These are phyloP conservation scores for Acleris cristana DNA, from an alignment of 2,888 invertebrate genomes.

Conservation along the genomic window DNA sequence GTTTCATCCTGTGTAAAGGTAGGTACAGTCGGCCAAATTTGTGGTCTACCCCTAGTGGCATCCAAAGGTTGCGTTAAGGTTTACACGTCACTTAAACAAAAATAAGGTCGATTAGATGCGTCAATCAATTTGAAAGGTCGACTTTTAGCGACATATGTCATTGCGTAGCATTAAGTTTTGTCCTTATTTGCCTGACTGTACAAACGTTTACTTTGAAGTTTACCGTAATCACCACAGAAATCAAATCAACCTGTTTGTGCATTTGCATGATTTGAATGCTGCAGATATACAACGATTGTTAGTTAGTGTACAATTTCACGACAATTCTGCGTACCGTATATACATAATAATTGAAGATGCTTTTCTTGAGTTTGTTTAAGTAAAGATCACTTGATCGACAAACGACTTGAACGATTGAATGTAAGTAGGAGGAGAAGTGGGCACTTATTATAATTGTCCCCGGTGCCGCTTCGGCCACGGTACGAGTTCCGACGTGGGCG, in stretches of 20 bases:
- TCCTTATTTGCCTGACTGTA: no score
- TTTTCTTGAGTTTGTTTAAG: constrained; percentile 19
- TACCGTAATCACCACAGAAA: no score
- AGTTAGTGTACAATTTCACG: not conserved
- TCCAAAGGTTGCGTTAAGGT: no score
- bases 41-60: not conserved
- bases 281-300: not conserved
- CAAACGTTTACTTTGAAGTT: no score
- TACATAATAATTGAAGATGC: constrained; percentile 21
- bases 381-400: constrained; percentile 34
- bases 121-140: no score
- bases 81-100: no score
- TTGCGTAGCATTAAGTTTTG: no score
- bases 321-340: not conserved
- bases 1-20: constrained; percentile 5
- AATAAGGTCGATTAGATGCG: no score
- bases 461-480: constrained; percentile 25
- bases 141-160: no score
- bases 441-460: constrained; percentile 38
- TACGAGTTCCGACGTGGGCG: constrained; percentile 42
- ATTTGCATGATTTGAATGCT: not conserved
- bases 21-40: not conserved
- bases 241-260: not conserved
- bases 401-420: constrained; percentile 32
- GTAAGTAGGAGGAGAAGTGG: constrained; percentile 37